These are phyloP conservation scores for Eupsittula cactorum DNA, from an alignment of 2,113 vertebrate genomes.

Conservation along the genomic window DNA sequence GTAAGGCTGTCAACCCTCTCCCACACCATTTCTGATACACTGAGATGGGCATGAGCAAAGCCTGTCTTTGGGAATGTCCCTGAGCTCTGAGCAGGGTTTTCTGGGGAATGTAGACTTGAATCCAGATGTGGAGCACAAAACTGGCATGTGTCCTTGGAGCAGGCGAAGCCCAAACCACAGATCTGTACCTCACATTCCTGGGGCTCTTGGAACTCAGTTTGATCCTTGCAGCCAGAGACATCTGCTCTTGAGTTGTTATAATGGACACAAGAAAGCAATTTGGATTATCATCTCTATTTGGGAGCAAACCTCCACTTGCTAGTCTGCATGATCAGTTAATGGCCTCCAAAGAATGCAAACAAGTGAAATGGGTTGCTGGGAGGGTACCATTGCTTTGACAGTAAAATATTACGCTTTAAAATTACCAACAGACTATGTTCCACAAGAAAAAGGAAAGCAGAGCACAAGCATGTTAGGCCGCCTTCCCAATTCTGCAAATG, in stretches of 20 bases:
- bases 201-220: background rate
- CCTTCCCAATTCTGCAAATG: background rate
- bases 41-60: background rate
- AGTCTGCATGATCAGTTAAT: background rate
- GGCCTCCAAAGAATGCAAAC: background rate
- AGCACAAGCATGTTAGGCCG: background rate
- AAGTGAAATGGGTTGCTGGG: background rate
- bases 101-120: background rate
- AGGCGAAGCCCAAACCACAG: background rate
- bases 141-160: background rate
- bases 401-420: background rate
- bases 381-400: background rate
- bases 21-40: accelerated
- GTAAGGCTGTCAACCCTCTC: background rate
- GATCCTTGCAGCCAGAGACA: background rate
- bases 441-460: background rate
- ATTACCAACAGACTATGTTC: background rate
- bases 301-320: background rate
- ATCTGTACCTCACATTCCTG: background rate
- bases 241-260: background rate
- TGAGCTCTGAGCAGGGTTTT: accelerated
- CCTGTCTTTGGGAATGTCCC: accelerated
- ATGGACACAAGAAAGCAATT: background rate
- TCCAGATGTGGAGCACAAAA: background rate
- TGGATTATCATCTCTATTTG: background rate